These are phyloP conservation scores for Artibeus jamaicensis DNA, from an alignment of 2,797 vertebrate species.

Conservation along the genomic window DNA sequence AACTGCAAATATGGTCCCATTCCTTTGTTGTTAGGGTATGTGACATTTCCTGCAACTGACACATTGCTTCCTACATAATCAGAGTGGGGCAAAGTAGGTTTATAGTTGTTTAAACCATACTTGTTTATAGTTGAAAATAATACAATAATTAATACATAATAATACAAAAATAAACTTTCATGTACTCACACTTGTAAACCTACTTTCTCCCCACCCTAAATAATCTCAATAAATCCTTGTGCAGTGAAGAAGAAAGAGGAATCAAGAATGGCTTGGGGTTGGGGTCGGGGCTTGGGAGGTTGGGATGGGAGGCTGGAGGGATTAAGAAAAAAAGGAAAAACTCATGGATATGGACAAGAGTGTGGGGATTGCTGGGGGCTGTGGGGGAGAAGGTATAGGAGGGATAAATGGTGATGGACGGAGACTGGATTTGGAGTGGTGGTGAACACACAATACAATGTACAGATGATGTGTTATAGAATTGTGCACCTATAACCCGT, in stretches of 20 bases:
- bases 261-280: too few relatives aligned
- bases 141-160: neutral
- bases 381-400: too few relatives aligned
- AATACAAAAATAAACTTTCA: neutral
- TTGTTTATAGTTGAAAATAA: neutral
- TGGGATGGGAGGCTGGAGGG: neutral
- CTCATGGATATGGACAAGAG: too few relatives aligned
- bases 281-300: neutral
- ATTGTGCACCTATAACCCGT: too few relatives aligned
- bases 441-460: too few relatives aligned
- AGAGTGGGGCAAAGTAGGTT: neutral
- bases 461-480: too few relatives aligned
- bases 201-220: neutral
- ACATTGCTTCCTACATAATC: neutral
- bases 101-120: neutral
- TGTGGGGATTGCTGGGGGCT: too few relatives aligned
- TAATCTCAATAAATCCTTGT: neutral
- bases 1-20: too few relatives aligned
- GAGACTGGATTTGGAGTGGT: too few relatives aligned
- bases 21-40: accelerated
- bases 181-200: neutral
- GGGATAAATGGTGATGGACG: too few relatives aligned
- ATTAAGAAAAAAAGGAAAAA: neutral
- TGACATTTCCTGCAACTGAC: neutral
- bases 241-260: neutral